A percentile compares a stretch with the other conserved stretches of the same genome.
Evolutionary conservation across 2,888 invertebrate genomes (phyloP).

Genomic region (Rotaria sp.): DNA sequence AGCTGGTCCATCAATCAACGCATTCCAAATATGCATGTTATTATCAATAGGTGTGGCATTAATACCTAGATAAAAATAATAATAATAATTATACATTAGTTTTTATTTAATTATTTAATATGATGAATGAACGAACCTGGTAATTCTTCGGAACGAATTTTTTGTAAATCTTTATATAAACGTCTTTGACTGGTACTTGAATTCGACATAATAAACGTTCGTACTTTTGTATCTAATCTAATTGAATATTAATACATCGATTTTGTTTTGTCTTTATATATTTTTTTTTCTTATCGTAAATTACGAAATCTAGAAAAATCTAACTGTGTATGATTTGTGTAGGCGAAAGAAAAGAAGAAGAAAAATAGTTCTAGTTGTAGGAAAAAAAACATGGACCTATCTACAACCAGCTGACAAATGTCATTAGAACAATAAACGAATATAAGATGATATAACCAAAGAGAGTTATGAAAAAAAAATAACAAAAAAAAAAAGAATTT

Average conservation of each 20-base stretch:
- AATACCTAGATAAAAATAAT: not conserved
- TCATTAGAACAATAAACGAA: not conserved
- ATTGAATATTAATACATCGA: not conserved
- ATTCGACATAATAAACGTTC: not conserved
- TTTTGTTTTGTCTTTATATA: too few relatives aligned
- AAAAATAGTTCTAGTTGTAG: not conserved
- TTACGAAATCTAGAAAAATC: not conserved
- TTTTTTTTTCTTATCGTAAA: not conserved
- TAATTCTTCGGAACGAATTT: not conserved
- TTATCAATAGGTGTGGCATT: not conserved
- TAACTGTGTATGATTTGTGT: not conserved
- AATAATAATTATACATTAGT: not conserved
- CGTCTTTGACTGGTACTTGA: conserved; percentile 11
- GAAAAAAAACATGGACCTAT: not conserved
- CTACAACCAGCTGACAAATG: not conserved
- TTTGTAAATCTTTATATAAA: conserved; percentile 7
- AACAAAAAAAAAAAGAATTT: not conserved
- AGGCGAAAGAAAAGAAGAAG: not conserved
- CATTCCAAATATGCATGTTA: conserved; percentile 23
- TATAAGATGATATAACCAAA: not conserved
- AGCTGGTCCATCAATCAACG: not conserved
- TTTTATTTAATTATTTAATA: too few relatives aligned
- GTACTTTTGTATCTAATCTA: not conserved
- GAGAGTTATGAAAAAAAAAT: not conserved
- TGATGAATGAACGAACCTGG: not conserved